Conservation (phyloP, 2,113 vertebrate genomes). For the Salvelinus fontinalis region DNA sequence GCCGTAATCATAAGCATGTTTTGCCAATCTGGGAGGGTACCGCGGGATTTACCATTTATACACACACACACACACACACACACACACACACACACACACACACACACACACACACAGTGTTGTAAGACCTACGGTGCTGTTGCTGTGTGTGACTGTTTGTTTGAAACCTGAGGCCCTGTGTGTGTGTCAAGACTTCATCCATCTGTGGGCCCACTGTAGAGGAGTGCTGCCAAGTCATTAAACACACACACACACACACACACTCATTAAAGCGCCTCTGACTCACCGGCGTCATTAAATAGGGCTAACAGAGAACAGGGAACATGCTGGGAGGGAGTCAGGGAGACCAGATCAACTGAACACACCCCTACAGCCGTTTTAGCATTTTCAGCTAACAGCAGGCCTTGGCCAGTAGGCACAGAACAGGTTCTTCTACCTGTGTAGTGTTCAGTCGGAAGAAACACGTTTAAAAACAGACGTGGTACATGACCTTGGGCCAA, state of each 20-base stretch:
- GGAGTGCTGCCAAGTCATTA: neutral
- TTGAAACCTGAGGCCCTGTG: slow-evolving; percentile 20
- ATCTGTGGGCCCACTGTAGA: neutral
- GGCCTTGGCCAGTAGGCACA: neutral
- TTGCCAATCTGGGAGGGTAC: slow-evolving; percentile 2
- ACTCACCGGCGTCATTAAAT: slow-evolving; percentile 47
- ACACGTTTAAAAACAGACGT: neutral
- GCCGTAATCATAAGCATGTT: slow-evolving; percentile 24
- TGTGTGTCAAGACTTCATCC: slow-evolving; percentile 8
- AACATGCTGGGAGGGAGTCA: slow-evolving; percentile 28
- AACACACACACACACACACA: too few species aligned
- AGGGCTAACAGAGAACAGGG: slow-evolving; percentile 27
- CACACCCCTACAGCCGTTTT: neutral
- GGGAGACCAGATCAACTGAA: slow-evolving; percentile 11
- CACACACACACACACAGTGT: slow-evolving; percentile 14
- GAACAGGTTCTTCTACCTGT: neutral
- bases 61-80: too few species aligned
- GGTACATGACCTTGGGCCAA: too few species aligned
- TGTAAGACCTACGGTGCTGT: slow-evolving; percentile 21
- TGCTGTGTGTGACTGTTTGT: slow-evolving; percentile 17
- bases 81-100: too few species aligned
- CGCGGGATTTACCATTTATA: slow-evolving; percentile 28
- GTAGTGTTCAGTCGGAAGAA: neutral
- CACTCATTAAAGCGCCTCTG: slow-evolving; percentile 40
- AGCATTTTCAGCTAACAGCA: neutral